Evolutionary conservation across 2,113 vertebrate species (phyloP).

Genomic region (Cottus gobio): DNA sequence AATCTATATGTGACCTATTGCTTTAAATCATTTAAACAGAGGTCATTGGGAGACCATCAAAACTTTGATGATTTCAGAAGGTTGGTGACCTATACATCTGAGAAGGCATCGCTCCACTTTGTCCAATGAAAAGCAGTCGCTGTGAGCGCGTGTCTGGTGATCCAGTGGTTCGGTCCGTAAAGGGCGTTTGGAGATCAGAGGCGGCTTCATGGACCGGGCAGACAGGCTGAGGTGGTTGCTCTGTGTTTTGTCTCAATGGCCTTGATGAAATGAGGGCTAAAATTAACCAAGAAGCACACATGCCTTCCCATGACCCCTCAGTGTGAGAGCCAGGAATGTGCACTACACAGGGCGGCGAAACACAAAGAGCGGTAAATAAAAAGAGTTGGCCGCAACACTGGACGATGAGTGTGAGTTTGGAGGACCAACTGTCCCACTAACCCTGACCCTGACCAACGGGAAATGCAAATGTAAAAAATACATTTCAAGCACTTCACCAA

Average conservation of each 20-base stretch:
- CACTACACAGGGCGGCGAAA: constrained; percentile 7
- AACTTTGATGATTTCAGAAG: background rate
- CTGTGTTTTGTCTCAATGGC: constrained; percentile 71
- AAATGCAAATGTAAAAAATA: background rate
- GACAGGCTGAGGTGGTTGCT: constrained; percentile 31
- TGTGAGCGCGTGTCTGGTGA: constrained; percentile 14
- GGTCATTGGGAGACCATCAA: background rate
- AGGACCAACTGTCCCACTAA: no score
- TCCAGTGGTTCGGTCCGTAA: background rate
- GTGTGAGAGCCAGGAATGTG: constrained; percentile 64
- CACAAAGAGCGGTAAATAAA: constrained; percentile 6
- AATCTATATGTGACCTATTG: background rate
- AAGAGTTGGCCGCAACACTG: background rate
- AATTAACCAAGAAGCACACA: constrained; percentile 71
- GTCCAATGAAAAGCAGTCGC: background rate
- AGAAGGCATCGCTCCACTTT: constrained; percentile 35
- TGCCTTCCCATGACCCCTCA: constrained; percentile 64
- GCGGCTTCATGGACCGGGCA: constrained; percentile 2
- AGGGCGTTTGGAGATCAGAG: constrained; percentile 51
- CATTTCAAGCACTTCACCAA: background rate
- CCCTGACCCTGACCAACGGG: no score
- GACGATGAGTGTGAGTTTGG: background rate
- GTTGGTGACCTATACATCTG: background rate
- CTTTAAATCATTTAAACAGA: background rate
- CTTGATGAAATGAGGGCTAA: constrained; percentile 74